These are phyloP conservation scores for Galbula dea DNA, from an alignment of 2,113 vertebrate genomes.

Conservation along the genomic window DNA sequence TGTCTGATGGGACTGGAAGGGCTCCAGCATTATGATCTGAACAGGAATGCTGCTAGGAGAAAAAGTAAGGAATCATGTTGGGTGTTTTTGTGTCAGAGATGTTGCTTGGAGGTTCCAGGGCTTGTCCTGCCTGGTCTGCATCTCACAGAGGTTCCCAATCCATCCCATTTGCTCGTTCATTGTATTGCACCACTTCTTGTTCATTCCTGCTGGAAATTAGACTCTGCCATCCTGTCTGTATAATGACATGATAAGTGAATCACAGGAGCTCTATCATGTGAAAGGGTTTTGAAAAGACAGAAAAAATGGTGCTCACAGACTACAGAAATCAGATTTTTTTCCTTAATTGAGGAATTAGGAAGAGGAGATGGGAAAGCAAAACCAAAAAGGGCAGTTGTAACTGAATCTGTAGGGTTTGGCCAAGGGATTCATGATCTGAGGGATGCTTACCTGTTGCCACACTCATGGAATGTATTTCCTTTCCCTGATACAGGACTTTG, in stretches of 20 bases:
- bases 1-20: not conserved
- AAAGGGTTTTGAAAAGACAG: not conserved
- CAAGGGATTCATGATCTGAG: not conserved
- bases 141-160: not conserved
- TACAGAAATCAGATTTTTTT: not conserved
- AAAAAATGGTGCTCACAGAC: not conserved
- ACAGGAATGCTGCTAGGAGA: not conserved
- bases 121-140: rapidly evolving
- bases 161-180: rapidly evolving
- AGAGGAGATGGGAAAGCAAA: not conserved
- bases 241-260: not conserved
- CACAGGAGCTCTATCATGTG: not conserved
- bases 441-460: not conserved
- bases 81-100: not conserved
- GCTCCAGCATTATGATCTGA: not conserved
- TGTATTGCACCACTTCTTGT: rapidly evolving
- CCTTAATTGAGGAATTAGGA: not conserved
- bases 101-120: rapidly evolving
- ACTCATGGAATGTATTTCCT: not conserved
- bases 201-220: not conserved
- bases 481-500: not conserved
- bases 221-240: not conserved
- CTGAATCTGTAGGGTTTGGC: not conserved
- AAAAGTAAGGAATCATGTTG: rapidly evolving
- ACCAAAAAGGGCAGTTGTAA: rapidly evolving